phyloP scores from a whole-genome alignment of 2,888 invertebrate genomes.

The Ephialtes manifestator region DNA sequence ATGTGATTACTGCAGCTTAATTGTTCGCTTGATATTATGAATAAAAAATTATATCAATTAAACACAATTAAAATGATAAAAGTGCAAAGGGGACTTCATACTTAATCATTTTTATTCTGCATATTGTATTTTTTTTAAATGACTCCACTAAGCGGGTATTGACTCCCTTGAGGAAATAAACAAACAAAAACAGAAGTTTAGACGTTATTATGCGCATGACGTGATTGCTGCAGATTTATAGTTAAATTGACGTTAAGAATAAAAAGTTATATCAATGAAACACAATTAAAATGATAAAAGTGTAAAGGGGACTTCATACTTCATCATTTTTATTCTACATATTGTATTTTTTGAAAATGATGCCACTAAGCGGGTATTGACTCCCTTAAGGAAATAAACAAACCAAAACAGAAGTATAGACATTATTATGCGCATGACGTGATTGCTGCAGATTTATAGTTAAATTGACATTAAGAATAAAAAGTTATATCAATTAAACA shows the following conservation, averaged over 20 bases:
- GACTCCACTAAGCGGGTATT: not conserved
- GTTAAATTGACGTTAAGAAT: too few species aligned
- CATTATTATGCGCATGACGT: too few species aligned
- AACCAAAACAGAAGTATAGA: too few species aligned
- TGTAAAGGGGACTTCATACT: not conserved
- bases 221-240: too few species aligned
- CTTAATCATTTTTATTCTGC: not conserved
- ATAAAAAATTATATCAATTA: too few species aligned
- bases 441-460: too few species aligned
- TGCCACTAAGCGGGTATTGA: not conserved
- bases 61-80: not conserved
- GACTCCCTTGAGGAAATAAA: not conserved
- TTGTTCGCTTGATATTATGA: too few species aligned
- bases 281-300: not conserved
- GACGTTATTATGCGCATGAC: too few species aligned
- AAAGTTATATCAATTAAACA: not conserved
- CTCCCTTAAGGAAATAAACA: not conserved
- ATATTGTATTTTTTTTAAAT: not conserved
- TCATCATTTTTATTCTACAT: not conserved
- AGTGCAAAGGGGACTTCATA: not conserved
- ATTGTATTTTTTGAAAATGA: not conserved
- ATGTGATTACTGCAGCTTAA: too few species aligned
- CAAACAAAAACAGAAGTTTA: too few species aligned
- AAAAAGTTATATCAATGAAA: not conserved
- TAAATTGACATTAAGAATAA: too few species aligned